A percentile compares a stretch with the other conserved stretches of the same genome.
These are phyloP conservation scores for Caenorhabditis macrosperma DNA, from an alignment of 2,888 invertebrate species.

Conservation along the genomic window DNA sequence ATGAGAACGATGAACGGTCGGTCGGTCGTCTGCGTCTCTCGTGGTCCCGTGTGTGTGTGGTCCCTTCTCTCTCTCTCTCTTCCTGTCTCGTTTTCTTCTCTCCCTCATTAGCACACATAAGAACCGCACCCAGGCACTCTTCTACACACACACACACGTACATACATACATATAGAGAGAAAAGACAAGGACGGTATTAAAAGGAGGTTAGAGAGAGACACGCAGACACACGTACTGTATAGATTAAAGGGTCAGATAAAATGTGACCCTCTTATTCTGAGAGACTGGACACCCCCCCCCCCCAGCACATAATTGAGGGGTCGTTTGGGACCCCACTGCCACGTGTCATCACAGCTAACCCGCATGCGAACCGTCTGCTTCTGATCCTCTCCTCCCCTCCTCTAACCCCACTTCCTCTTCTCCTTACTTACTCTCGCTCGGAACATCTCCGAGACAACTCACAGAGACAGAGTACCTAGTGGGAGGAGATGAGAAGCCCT, in stretches of 20 bases:
- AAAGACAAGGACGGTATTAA: slow-evolving; percentile 20
- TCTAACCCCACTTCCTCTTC: slow-evolving; percentile 3
- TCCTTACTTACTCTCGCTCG: background rate
- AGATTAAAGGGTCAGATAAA: slow-evolving; percentile 7
- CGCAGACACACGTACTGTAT: background rate
- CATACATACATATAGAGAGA: slow-evolving; percentile 1
- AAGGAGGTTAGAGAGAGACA: background rate
- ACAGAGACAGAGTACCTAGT: slow-evolving; percentile 47
- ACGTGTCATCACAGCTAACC: background rate
- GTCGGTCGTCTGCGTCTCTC: background rate
- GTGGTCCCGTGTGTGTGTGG: background rate
- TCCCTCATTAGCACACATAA: slow-evolving; percentile 14
- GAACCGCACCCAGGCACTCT: slow-evolving; percentile 9
- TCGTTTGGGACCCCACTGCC: background rate
- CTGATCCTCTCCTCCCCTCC: background rate
- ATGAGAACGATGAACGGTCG: background rate
- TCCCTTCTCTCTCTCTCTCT: background rate
- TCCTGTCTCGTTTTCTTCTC: background rate
- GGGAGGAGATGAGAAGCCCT: slow-evolving; percentile 20
- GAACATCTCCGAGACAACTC: background rate
- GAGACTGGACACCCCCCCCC: background rate
- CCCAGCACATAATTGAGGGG: background rate
- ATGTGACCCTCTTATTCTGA: background rate
- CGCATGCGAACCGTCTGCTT: background rate
- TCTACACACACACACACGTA: background rate